Percentiles rank a stretch among this genome's conserved stretches.
phyloP scores from a whole-genome alignment of 2,797 vertebrate genomes.

The Pseudomugil gertrudae region DNA sequence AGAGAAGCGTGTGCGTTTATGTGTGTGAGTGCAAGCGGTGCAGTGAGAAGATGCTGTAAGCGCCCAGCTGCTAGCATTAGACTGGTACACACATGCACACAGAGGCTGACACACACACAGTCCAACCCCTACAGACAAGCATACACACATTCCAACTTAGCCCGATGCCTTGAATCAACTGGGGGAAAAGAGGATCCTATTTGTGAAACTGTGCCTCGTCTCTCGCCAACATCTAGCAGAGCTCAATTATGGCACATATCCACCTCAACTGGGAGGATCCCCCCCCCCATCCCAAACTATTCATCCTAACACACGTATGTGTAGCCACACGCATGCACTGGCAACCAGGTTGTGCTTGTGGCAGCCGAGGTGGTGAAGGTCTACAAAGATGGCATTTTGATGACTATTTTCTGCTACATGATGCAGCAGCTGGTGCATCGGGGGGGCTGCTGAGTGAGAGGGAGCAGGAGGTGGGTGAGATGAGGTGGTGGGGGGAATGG shows the following conservation, averaged over 20 bases:
- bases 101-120: constrained; percentile 37
- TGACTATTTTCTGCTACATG: constrained; percentile 81
- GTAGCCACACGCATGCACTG: constrained; percentile 39
- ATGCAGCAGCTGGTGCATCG: constrained; percentile 82
- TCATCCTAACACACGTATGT: constrained; percentile 15
- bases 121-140: constrained; percentile 59
- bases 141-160: constrained; percentile 46
- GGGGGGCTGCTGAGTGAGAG: constrained; percentile 64
- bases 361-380: constrained; percentile 65
- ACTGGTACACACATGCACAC: constrained; percentile 32
- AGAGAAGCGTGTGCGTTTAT: constrained; percentile 37
- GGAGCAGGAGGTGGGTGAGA: constrained; percentile 54
- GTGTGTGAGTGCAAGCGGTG: constrained; percentile 26
- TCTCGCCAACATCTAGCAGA: constrained; percentile 64
- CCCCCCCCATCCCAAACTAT: constrained; percentile 13
- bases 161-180: constrained; percentile 68
- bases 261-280: constrained; percentile 54
- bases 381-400: constrained; percentile 80
- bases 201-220: constrained; percentile 55
- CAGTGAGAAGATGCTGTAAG: constrained; percentile 65
- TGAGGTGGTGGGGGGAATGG: constrained; percentile 47
- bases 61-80: constrained; percentile 65
- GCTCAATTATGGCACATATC: constrained; percentile 76
- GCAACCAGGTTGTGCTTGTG: constrained; percentile 62
- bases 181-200: constrained; percentile 55